Evolutionary conservation across 1,140 invertebrate genomes (phyloP), one percentile per base, ranked within the genome.

Genomic region (Arion vulgaris): DNA sequence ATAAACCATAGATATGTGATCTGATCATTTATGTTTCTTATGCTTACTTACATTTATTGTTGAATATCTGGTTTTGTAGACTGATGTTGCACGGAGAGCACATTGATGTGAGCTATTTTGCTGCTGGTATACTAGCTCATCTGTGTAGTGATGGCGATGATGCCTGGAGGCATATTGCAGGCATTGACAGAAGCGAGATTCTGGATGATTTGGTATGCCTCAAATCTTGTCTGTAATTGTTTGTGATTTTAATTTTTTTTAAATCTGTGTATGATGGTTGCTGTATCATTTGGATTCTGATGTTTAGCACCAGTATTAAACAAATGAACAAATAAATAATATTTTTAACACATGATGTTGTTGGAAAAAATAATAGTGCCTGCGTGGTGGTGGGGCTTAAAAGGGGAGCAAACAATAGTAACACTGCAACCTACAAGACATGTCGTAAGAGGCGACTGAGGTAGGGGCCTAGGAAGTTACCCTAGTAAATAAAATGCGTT

Each of bases 91-190:
- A 94, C 87, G 95, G 95, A 1, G 91, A 94, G 51, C 94, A 95
- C 86, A 96, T 96, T 86, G 96, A 96, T 90, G 95, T 96, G 32
- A 95, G 95, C 86, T 97, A 96, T 90, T 97, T 96, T 91, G 95
- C 96, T 26, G 96, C 96, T 75, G 96, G 96, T 7, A 96, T 97
- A 82, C 93, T 96, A 51, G 95, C 96, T 32, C 95, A 97, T 92
- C 89, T 97, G 36, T 94, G 95, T 34, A 95, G 95, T 87, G 95
- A 91, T 83, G 89, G 89, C 2, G 91, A 92, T 19, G 89, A 91
- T 57, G 89, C 92, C 15, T 95, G 95, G 95, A 71, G 84, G 76
- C 89, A 90, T 23, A 90, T 91, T 39, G 86, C 85, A 19, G 85
- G 84, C 19, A 88, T 89, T 34, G 89, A 90, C 17, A 89, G 94